A percentile compares a stretch with the other conserved stretches of the same genome.
Evolutionary conservation across 2,113 vertebrate species (phyloP).

Genomic region (Isurus oxyrinchus): DNA sequence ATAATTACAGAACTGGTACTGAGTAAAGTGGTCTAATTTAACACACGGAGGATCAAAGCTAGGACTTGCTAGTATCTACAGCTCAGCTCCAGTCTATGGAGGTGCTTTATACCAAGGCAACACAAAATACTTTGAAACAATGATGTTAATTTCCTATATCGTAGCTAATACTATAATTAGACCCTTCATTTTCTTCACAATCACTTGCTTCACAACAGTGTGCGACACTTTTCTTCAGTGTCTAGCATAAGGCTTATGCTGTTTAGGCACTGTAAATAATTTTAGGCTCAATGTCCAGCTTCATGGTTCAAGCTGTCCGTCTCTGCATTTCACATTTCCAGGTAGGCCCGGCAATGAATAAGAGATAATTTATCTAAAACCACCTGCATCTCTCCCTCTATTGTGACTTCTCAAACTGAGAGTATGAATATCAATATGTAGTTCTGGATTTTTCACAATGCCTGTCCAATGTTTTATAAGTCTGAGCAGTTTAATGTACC

Average conservation of each 20-base stretch:
- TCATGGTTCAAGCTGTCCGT: not conserved
- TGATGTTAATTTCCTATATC: not conserved
- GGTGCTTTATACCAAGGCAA: not conserved
- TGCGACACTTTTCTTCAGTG: not conserved
- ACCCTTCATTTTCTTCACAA: not conserved
- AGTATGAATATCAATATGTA: not conserved
- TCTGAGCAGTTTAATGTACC: not conserved
- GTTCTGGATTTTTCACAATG: not conserved
- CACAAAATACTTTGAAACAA: not conserved
- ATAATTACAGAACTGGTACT: not conserved
- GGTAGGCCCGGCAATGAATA: not conserved
- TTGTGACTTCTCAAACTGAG: not conserved
- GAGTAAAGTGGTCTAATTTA: not conserved
- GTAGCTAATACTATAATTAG: not conserved
- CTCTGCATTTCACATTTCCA: not conserved
- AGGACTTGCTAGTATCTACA: not conserved
- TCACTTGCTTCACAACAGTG: not conserved
- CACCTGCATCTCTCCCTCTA: not conserved
- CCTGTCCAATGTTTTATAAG: not conserved
- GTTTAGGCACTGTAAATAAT: not conserved
- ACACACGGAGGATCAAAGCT: not conserved
- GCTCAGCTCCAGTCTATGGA: not conserved
- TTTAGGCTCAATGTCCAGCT: not conserved
- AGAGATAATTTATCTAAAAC: not conserved
- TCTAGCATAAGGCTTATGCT: not conserved